Evolutionary conservation across 2,113 vertebrate genomes (phyloP).

Genomic region (Epinephelus moara): DNA sequence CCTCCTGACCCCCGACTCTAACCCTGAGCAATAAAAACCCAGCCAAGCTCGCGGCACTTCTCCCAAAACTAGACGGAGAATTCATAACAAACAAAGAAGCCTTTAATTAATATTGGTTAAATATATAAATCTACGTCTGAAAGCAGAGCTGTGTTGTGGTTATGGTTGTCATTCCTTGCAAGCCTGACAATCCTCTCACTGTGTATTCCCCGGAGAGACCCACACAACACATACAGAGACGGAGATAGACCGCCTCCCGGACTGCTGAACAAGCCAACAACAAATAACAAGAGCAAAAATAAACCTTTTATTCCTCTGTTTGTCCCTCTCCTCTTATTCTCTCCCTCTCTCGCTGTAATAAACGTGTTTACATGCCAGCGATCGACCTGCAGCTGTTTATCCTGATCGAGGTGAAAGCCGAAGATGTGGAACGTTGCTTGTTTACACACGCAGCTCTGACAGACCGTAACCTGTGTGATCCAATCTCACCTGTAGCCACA

Average conservation of each 20-base stretch:
- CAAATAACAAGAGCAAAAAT: slow-evolving; percentile 69
- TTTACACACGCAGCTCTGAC: slow-evolving; percentile 65
- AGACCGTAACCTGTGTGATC: slow-evolving; percentile 46
- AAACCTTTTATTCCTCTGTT: slow-evolving; percentile 52
- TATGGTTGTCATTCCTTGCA: slow-evolving; percentile 66
- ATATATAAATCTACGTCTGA: slow-evolving; percentile 61
- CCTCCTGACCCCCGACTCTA: slow-evolving; percentile 48
- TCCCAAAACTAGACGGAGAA: slow-evolving; percentile 48
- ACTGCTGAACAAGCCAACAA: slow-evolving; percentile 48
- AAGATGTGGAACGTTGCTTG: slow-evolving; percentile 61
- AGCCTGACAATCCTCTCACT: slow-evolving; percentile 58
- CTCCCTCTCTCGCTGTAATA: slow-evolving; percentile 5
- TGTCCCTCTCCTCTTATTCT: slow-evolving; percentile 6
- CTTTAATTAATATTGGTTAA: slow-evolving; percentile 75
- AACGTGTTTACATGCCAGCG: slow-evolving; percentile 43
- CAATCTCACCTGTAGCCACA: slow-evolving; percentile 47
- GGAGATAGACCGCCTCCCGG: slow-evolving; percentile 49
- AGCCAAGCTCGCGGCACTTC: slow-evolving; percentile 4
- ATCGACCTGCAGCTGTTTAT: slow-evolving; percentile 33
- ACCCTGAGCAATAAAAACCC: slow-evolving; percentile 61
- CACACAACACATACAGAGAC: slow-evolving; percentile 45
- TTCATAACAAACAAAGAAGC: slow-evolving; percentile 70
- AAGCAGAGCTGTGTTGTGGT: slow-evolving; percentile 71
- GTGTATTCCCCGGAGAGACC: slow-evolving; percentile 54
- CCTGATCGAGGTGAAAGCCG: slow-evolving; percentile 48